These are phyloP conservation scores for Ditylenchus weischeri DNA, from an alignment of 2,888 invertebrate genomes.

Conservation along the genomic window DNA sequence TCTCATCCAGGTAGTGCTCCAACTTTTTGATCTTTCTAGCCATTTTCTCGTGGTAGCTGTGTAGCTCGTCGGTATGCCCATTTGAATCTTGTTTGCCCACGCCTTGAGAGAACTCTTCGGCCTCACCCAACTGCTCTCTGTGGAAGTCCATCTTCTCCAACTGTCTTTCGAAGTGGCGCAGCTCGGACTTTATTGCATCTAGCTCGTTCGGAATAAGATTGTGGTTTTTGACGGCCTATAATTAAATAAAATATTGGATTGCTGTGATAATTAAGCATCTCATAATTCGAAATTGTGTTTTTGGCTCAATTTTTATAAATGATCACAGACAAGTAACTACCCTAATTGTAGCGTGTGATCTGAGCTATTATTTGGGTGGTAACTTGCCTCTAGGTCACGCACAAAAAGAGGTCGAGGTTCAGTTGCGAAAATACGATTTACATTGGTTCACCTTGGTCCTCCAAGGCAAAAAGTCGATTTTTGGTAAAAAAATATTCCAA, in stretches of 20 bases:
- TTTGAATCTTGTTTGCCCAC: slow-evolving; percentile 10
- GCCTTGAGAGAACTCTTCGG: slow-evolving; percentile 4
- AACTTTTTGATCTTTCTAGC: slow-evolving; percentile 45
- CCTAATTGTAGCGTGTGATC: too few species aligned
- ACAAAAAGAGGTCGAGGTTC: too few species aligned
- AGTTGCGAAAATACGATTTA: too few species aligned
- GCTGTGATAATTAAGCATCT: too few species aligned
- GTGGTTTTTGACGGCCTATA: slow-evolving; percentile 18
- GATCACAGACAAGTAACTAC: too few species aligned
- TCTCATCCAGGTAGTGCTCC: slow-evolving; percentile 45
- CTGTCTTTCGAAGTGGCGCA: slow-evolving; percentile 47
- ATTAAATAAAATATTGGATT: background rate
- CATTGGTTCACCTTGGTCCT: too few species aligned
- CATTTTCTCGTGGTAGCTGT: slow-evolving; percentile 41
- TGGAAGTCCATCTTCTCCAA: slow-evolving; percentile 45
- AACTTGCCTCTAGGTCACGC: too few species aligned
- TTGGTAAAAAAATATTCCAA: too few species aligned
- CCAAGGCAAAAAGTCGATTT: too few species aligned
- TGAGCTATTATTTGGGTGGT: too few species aligned
- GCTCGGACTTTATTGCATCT: slow-evolving; percentile 37
- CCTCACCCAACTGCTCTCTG: slow-evolving; percentile 30
- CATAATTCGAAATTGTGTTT: too few species aligned
- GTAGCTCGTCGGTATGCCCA: slow-evolving; percentile 38
- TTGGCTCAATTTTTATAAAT: too few species aligned
- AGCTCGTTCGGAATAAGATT: slow-evolving; percentile 28